These are phyloP conservation scores for Cryptoblepharus egeriae DNA, from an alignment of 2,797 vertebrate species.

Conservation along the genomic window DNA sequence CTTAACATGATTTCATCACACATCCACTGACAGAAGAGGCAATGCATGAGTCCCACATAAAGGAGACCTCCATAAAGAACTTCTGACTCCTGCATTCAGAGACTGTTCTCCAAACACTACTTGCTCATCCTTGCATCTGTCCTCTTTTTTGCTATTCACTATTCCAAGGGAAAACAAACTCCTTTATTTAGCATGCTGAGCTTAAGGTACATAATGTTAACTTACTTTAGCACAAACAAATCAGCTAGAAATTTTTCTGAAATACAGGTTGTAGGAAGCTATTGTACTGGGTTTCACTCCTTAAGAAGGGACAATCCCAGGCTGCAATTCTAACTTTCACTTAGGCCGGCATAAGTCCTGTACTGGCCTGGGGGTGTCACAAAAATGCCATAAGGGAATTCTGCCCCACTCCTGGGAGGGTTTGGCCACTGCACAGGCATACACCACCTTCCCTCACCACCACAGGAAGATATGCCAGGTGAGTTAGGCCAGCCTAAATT, in stretches of 20 bases:
- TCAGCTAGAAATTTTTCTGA: not conserved
- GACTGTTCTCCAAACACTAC: not conserved
- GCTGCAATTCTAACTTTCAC: no score
- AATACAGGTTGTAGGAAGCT: not conserved
- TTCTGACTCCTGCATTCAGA: not conserved
- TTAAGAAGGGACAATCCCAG: no score
- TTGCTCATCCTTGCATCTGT: not conserved
- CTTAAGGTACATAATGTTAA: not conserved
- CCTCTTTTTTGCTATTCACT: not conserved
- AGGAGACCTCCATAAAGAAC: not conserved
- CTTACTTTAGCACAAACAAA: not conserved
- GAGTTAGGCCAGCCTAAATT: no score
- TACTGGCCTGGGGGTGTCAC: no score
- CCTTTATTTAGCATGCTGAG: not conserved
- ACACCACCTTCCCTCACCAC: no score
- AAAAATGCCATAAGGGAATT: no score
- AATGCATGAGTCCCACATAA: not conserved
- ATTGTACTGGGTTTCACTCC: not conserved
- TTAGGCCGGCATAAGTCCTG: no score
- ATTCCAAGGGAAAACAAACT: not conserved
- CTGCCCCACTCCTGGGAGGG: no score
- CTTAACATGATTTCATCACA: not conserved
- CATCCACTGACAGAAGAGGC: not conserved
- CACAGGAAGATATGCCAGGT: no score
- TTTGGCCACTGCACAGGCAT: no score